Conservation (phyloP, 64 coral and sea anemone species). For the Montipora capricornis region DNA sequence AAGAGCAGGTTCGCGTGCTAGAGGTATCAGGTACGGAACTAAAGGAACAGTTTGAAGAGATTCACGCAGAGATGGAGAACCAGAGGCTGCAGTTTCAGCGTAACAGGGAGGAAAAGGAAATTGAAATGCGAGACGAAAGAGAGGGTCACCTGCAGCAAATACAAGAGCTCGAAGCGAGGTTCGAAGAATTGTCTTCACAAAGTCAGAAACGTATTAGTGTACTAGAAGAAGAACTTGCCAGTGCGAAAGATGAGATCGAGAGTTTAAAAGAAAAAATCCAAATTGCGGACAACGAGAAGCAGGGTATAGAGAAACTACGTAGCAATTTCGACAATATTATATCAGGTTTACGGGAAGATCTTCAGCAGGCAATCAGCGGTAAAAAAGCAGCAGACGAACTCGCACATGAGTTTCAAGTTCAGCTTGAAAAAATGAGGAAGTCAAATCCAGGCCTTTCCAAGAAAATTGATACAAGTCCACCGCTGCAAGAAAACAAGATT, state of each 20-base stretch:
- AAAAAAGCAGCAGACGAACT: constrained; percentile 82
- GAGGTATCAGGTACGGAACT: neutral
- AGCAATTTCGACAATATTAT: constrained; percentile 91
- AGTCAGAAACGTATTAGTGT: neutral
- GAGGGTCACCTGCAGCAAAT: neutral
- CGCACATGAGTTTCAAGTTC: constrained; percentile 84
- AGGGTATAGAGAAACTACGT: constrained; percentile 74
- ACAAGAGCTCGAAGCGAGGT: neutral
- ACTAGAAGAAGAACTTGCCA: constrained; percentile 36
- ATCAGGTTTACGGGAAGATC: constrained; percentile 88
- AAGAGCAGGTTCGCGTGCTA: constrained; percentile 30
- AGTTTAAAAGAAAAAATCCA: constrained; percentile 41
- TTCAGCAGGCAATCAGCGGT: constrained; percentile 78
- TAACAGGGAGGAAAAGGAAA: neutral
- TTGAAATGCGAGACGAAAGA: constrained; percentile 7
- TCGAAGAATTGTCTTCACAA: neutral
- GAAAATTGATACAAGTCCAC: neutral
- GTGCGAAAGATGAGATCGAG: constrained; percentile 28
- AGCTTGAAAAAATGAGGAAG: constrained; percentile 62
- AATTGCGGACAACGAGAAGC: constrained; percentile 50
- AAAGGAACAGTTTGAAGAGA: constrained; percentile 1
- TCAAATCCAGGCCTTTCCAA: neutral
- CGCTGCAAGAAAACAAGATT: neutral
- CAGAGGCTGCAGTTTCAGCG: neutral
- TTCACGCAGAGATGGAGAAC: neutral